These are phyloP conservation scores for Napeogenes sylphis DNA, from an alignment of 2,888 invertebrate genomes.

Conservation along the genomic window DNA sequence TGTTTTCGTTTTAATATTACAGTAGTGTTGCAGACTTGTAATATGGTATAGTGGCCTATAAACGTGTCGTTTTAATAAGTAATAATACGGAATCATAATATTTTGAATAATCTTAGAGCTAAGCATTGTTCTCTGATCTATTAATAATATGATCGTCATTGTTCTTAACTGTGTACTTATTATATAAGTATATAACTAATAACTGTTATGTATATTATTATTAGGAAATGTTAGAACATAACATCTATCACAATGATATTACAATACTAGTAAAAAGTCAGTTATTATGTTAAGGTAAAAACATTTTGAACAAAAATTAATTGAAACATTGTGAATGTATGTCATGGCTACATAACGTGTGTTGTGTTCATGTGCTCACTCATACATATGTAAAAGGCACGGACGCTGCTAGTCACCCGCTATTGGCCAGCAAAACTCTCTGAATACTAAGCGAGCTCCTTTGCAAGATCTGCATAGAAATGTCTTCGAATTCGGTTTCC, in stretches of 20 bases:
- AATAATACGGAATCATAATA: not conserved
- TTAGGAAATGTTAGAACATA: not conserved
- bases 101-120: slow-evolving; percentile 2
- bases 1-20: not conserved
- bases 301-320: slow-evolving; percentile 37
- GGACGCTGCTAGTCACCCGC: slow-evolving; percentile 53
- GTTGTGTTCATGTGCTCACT: slow-evolving; percentile 53
- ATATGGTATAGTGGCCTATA: not conserved
- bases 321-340: slow-evolving; percentile 55
- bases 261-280: not conserved
- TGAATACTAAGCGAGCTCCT: slow-evolving; percentile 64
- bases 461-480: slow-evolving; percentile 65
- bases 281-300: not conserved
- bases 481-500: slow-evolving; percentile 60
- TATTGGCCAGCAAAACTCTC: slow-evolving; percentile 62
- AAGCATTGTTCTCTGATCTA: slow-evolving; percentile 32
- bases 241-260: not conserved
- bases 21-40: too few relatives aligned
- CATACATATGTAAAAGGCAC: slow-evolving; percentile 68
- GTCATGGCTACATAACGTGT: slow-evolving; percentile 64
- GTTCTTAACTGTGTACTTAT: slow-evolving; percentile 35
- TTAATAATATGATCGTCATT: slow-evolving; percentile 53
- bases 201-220: not conserved
- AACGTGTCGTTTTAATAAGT: not conserved
- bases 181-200: not conserved